These are phyloP conservation scores for Picus viridis DNA, from an alignment of 2,797 vertebrate species.

Conservation along the genomic window DNA sequence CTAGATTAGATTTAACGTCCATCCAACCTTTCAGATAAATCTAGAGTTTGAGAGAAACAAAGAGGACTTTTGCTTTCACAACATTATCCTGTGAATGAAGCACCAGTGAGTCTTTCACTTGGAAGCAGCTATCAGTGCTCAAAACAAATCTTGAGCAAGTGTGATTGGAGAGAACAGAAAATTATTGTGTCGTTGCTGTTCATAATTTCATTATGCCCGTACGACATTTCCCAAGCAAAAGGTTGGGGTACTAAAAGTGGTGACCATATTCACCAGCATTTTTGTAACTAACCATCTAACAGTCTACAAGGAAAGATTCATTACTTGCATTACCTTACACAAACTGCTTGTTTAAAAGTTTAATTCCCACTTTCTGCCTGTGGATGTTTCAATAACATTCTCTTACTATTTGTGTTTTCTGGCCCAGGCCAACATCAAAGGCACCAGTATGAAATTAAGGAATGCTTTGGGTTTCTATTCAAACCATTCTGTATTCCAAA, in stretches of 20 bases:
- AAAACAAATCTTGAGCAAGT: not conserved
- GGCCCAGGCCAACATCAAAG: not conserved
- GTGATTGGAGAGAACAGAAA: not conserved
- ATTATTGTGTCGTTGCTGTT: not conserved
- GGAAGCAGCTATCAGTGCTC: not conserved
- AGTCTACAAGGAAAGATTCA: not conserved
- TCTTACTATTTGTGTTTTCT: not conserved
- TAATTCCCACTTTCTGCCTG: not conserved
- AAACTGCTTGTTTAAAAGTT: not conserved
- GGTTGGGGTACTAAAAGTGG: not conserved
- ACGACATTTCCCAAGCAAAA: not conserved
- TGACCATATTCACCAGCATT: not conserved
- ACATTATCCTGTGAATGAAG: not conserved
- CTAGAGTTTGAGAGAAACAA: not conserved
- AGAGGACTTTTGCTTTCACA: not conserved
- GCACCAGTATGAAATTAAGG: not conserved
- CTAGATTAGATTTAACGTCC: not conserved
- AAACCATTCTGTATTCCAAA: conserved; percentile 42
- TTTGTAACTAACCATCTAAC: not conserved
- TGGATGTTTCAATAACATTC: not conserved
- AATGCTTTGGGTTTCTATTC: conserved; percentile 37
- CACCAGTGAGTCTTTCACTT: not conserved
- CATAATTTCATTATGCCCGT: not conserved
- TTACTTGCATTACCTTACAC: not conserved
- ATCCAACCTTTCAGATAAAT: not conserved